These are phyloP conservation scores for Cotesia glomerata DNA, from an alignment of 1,140 invertebrate genomes.

Conservation along the genomic window DNA sequence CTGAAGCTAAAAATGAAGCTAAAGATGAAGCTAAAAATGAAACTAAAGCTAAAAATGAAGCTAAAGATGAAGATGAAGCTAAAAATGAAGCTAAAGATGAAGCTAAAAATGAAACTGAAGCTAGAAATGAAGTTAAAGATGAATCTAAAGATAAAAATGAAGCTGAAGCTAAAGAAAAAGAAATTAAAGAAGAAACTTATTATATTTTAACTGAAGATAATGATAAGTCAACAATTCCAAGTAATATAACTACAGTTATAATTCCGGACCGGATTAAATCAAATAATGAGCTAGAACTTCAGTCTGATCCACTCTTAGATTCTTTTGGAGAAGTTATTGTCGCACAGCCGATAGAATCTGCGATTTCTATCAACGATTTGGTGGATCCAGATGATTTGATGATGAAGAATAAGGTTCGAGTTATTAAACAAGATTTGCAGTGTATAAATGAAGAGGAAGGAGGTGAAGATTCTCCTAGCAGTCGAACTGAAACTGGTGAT, in stretches of 20 bases:
- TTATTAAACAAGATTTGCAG: slow-evolving; percentile 9
- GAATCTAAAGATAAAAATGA: background rate
- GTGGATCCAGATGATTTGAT: background rate
- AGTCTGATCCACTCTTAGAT: background rate
- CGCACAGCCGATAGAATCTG: background rate
- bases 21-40: no score
- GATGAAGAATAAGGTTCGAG: slow-evolving; percentile 7
- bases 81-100: no score
- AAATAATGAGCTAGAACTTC: background rate
- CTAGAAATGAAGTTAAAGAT: no score
- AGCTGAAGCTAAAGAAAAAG: background rate
- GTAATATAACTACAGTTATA: background rate
- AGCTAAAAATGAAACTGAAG: background rate
- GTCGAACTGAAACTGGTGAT: slow-evolving; percentile 1
- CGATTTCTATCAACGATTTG: background rate
- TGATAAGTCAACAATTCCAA: background rate
- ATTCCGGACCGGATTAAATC: slow-evolving; percentile 11
- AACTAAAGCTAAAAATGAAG: no score
- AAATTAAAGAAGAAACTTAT: background rate
- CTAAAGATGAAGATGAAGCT: no score
- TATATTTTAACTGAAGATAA: background rate
- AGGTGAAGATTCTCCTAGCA: background rate
- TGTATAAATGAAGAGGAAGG: slow-evolving; percentile 23
- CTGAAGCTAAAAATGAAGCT: no score
- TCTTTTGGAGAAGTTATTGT: slow-evolving; percentile 7